Evolutionary conservation across 2,113 vertebrate genomes (phyloP).

Genomic region (Cavia porcellus): DNA sequence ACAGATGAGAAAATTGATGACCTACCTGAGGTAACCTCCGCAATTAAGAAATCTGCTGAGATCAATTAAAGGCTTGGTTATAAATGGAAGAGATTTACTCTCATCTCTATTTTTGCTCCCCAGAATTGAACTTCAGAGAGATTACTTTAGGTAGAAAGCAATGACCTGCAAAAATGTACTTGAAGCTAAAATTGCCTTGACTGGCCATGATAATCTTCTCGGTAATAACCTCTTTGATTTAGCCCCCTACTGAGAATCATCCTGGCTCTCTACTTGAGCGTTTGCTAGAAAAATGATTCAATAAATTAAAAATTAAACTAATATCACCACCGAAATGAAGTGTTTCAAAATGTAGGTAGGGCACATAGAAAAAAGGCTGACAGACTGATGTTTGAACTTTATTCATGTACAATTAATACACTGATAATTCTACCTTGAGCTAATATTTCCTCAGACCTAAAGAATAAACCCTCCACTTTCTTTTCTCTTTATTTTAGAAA

Average conservation of each 20-base stretch:
- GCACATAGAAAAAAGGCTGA: not conserved
- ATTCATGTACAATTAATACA: not conserved
- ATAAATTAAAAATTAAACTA: conserved; percentile 73
- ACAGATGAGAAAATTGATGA: conserved; percentile 59
- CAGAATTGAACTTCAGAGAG: conserved; percentile 71
- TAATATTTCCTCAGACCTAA: not conserved
- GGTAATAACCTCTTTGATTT: conserved; percentile 77
- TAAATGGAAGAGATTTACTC: conserved; percentile 61
- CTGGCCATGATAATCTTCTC: conserved; percentile 60
- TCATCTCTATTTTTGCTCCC: conserved; percentile 44
- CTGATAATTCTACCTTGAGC: not conserved
- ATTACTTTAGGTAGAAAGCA: conserved; percentile 73
- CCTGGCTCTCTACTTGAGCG: not conserved
- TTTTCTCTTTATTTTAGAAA: conserved; percentile 8
- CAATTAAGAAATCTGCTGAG: conserved; percentile 77
- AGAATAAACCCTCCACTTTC: not conserved
- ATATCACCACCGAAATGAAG: not conserved
- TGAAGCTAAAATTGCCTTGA: conserved; percentile 71
- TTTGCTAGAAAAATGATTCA: conserved; percentile 52
- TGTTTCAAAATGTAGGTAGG: not conserved
- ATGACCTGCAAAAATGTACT: conserved; percentile 81
- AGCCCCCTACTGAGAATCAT: conserved; percentile 60
- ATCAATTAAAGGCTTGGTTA: conserved; percentile 75
- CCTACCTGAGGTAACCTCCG: conserved; percentile 64
- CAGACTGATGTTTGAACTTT: conserved; percentile 4